Evolutionary conservation across 1,140 invertebrate genomes (phyloP), one percentile per base, ranked within the genome.

Genomic region (Platyura marginata): DNA sequence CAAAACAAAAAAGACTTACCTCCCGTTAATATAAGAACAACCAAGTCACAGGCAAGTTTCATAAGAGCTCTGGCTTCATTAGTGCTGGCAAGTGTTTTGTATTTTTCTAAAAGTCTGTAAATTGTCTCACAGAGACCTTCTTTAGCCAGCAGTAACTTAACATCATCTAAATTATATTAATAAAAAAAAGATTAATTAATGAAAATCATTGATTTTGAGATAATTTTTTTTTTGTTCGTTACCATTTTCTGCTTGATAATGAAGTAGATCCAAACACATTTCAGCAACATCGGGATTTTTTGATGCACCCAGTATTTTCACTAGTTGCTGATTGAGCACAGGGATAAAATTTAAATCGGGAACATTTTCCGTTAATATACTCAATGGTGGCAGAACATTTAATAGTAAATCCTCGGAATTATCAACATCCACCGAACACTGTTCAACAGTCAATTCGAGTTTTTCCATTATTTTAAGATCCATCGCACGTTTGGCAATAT

Each of bases 1-100:
- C 40, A 48, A 44, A 47, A 48, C 42, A 40, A 46, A 29, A 48
- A 54, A 34, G 39, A 34, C 54, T 65, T 66, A 87, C 84, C 85
- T 64, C 83, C 85, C 43, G 83, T 88, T 20, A 89, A 62, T 34
- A 90, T 75, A 22, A 87, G 67, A 18, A 89, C 75, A 41, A 91
- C 75, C 1, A 91, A 67, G 62, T 90, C 84, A 55, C 84, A 88
- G 36, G 85, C 81, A 51, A 82, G 71, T 61, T 88, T 89, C 55
- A 86, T 67, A 2, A 83, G 63, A 5, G 75, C 72, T 46, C 77
- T 68, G 21, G 77, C 75, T 46, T 87, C 82, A 48, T 75, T 73
- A 42, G 71, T 71, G 40, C 68, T 64, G n/a, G 67, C 63, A 36
- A 70, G 52, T 2, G 66, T 57, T 50, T 74, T 65, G 53, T 84